phyloP scores from a whole-genome alignment of 2,888 invertebrate genomes.

The Lagria hirta region DNA sequence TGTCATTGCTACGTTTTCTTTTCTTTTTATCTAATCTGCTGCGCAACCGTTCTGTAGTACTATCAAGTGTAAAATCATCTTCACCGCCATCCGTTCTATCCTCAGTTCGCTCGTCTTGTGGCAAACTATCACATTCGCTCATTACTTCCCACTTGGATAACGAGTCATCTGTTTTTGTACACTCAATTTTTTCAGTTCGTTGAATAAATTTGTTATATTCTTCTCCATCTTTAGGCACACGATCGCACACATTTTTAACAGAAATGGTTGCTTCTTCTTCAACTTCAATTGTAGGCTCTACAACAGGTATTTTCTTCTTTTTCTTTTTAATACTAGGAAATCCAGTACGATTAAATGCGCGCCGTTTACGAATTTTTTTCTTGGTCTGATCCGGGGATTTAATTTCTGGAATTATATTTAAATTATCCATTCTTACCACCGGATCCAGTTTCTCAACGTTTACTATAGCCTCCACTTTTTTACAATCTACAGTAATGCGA shows the following conservation, averaged over 20 bases:
- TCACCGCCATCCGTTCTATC: slow-evolving; percentile 50
- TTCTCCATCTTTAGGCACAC: slow-evolving; percentile 71
- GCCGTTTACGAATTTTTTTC: slow-evolving; percentile 64
- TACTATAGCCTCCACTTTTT: slow-evolving; percentile 29
- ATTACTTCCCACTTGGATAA: slow-evolving; percentile 59
- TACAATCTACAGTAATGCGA: slow-evolving; percentile 28
- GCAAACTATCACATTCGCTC: slow-evolving; percentile 64
- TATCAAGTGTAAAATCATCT: slow-evolving; percentile 45
- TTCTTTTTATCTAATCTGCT: slow-evolving; percentile 42
- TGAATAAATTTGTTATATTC: slow-evolving; percentile 67
- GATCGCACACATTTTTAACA: slow-evolving; percentile 57
- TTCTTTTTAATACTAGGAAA: slow-evolving; percentile 83
- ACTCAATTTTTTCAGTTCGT: slow-evolving; percentile 52
- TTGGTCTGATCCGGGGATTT: too few species aligned
- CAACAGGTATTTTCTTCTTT: slow-evolving; percentile 59
- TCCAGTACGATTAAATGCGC: slow-evolving; percentile 75
- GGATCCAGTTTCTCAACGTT: slow-evolving; percentile 5
- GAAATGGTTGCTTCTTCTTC: slow-evolving; percentile 26
- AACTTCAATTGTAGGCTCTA: slow-evolving; percentile 18
- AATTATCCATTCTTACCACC: slow-evolving; percentile 22
- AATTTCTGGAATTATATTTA: slow-evolving; percentile 37
- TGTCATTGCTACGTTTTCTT: slow-evolving; percentile 36
- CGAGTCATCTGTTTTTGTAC: slow-evolving; percentile 19
- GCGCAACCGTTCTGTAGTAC: slow-evolving; percentile 42
- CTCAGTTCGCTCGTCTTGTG: slow-evolving; percentile 62